Evolutionary conservation across 2,797 vertebrate genomes (phyloP), one percentile per base, ranked within the genome.

Genomic region (Dicrostonyx torquatus): DNA sequence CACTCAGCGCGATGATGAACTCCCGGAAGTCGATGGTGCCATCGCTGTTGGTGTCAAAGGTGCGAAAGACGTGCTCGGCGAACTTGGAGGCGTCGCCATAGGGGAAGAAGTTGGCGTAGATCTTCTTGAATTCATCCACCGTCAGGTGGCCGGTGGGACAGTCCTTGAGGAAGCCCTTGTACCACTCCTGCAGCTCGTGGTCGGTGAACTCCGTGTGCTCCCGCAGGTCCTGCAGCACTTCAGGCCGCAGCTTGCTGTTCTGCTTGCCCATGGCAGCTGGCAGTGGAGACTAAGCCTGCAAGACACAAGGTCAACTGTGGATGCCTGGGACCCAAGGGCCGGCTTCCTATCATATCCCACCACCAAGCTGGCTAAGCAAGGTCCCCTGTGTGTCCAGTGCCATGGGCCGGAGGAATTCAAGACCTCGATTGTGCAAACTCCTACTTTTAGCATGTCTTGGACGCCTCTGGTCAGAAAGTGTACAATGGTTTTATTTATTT

Each of bases 151-250:
- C 99, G 0, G 99, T 99, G 0, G 99, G 99, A 94, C 99, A 99
- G 98, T 99, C 99, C 98, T 99, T 99, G 97, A 99, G 98, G 98
- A 99, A 99, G 97, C 99, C 99, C 97, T 99, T 99, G 98, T 99
- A 99, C 99, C 99, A 99, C 96, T 99, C 99, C 97, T 99, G 99
- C 75, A 99, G 98, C 98, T 99, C 99, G 0, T 99, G 99, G 96
- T 99, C 99, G 0, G 99, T 99, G 98, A 99, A 99, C 95, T 99
- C 99, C 0, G 99, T 99, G 98, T 99, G 99, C 98, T 99, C 99
- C 0, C 99, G 98, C 95, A 99, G 98, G 97, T 99, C 99, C 96
- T 99, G 99, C 53, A 99, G 98, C 80, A 99, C 98, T 97, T 99
- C 99, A 0, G 99, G 99, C 68, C 99, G 98, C 94, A 99, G 98